phyloP scores from a whole-genome alignment of 1,140 invertebrate species.

The Procambarus virginalis region DNA sequence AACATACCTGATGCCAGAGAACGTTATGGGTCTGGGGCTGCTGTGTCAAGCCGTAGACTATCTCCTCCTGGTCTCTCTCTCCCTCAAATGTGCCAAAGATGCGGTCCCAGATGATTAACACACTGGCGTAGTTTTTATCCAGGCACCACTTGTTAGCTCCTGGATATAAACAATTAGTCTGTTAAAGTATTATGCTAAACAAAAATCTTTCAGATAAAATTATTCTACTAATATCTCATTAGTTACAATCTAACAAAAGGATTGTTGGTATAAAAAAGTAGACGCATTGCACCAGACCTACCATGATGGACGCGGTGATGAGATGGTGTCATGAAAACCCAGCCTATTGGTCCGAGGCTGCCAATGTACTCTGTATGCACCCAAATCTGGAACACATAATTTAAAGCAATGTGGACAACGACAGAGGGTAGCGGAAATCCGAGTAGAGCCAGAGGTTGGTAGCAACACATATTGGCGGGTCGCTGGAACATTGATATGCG shows the following conservation, averaged over 20 bases:
- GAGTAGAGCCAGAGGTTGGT: constrained; percentile 87
- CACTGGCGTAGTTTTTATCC: constrained; percentile 81
- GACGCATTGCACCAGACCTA: background rate
- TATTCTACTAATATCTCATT: too few species aligned
- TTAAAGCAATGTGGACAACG: constrained; percentile 81
- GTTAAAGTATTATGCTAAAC: too few species aligned
- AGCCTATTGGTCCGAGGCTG: constrained; percentile 77
- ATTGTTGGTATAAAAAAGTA: too few species aligned
- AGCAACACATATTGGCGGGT: constrained; percentile 82
- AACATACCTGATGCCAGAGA: constrained; percentile 29
- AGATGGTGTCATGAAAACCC: constrained; percentile 78
- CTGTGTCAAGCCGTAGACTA: constrained; percentile 77
- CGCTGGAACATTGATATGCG: constrained; percentile 85
- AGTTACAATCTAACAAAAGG: too few species aligned
- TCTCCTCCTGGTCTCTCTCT: constrained; percentile 74
- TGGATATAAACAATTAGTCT: background rate
- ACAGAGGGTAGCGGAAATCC: constrained; percentile 82
- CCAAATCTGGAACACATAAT: constrained; percentile 76
- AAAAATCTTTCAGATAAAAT: too few species aligned
- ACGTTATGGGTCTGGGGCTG: constrained; percentile 47
- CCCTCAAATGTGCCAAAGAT: constrained; percentile 78
- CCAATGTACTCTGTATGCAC: constrained; percentile 76
- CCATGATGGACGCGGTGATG: constrained; percentile 80
- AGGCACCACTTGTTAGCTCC: constrained; percentile 74
- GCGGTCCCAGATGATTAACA: constrained; percentile 80